Conservation (phyloP, 2,888 invertebrate species). For the Iphiclides podalirius region DNA sequence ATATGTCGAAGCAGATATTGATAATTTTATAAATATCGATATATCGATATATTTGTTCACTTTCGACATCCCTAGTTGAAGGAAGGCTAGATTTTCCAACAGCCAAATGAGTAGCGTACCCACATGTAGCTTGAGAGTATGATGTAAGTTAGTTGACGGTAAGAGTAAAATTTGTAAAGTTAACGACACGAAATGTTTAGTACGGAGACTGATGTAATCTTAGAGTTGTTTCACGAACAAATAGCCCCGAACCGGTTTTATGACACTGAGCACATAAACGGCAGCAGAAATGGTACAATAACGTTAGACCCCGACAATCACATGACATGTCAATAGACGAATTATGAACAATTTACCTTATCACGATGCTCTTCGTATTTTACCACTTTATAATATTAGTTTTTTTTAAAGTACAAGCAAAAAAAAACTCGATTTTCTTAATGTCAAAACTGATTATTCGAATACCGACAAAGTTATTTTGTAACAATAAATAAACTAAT, state of each 20-base stretch:
- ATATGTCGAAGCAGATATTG: no score
- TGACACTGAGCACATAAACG: background rate
- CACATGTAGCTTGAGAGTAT: slow-evolving; percentile 1
- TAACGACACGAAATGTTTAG: no score
- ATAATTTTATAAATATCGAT: no score
- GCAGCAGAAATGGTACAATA: background rate
- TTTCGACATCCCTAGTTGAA: no score
- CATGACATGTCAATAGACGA: background rate
- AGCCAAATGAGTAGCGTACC: slow-evolving; percentile 3
- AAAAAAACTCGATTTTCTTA: no score
- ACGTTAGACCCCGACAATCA: background rate
- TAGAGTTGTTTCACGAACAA: background rate
- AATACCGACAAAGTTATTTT: no score
- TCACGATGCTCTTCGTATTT: slow-evolving; percentile 7
- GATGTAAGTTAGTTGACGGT: background rate
- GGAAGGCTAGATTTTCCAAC: background rate
- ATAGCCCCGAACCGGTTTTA: background rate
- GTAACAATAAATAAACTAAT: no score
- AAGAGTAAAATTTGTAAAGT: background rate
- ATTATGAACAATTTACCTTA: slow-evolving; percentile 18
- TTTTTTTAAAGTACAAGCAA: slow-evolving; percentile 2
- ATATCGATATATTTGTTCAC: no score
- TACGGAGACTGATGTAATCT: background rate
- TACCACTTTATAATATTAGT: slow-evolving; percentile 1
- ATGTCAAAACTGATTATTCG: no score